Conservation (phyloP, 2,888 invertebrate genomes). For the Hirudinaria manillensis region DNA sequence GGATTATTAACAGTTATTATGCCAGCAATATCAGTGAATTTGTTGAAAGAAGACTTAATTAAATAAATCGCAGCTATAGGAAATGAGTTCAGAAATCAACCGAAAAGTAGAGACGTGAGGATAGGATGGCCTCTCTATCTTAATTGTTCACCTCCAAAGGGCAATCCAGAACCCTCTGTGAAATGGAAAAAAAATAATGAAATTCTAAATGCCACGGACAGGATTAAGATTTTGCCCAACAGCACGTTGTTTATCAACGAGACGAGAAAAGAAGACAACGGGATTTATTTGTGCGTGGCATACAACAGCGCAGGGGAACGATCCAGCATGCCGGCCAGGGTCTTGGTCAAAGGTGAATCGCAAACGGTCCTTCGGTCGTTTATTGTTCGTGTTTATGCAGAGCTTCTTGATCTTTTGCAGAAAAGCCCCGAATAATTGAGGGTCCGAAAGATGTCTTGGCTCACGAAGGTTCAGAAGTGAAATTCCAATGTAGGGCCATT, state of each 20-base stretch:
- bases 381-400: too few species aligned
- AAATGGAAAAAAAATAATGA: slow-evolving; percentile 83
- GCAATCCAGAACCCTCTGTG: slow-evolving; percentile 78
- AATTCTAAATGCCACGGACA: slow-evolving; percentile 55
- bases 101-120: slow-evolving; percentile 74
- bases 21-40: too few species aligned
- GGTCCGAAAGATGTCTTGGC: slow-evolving; percentile 36
- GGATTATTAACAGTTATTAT: too few species aligned
- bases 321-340: slow-evolving; percentile 63
- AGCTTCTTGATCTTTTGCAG: slow-evolving; percentile 55
- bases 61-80: background rate
- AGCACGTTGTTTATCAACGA: slow-evolving; percentile 85
- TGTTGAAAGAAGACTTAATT: background rate
- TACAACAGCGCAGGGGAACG: slow-evolving; percentile 82
- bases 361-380: background rate
- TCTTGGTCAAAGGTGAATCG: slow-evolving; percentile 60
- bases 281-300: slow-evolving; percentile 83
- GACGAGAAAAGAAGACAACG: slow-evolving; percentile 69
- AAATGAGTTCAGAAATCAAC: slow-evolving; percentile 70
- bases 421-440: slow-evolving; percentile 57
- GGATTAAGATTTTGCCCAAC: slow-evolving; percentile 72
- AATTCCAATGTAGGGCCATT: slow-evolving; percentile 39
- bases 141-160: slow-evolving; percentile 81
- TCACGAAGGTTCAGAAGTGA: slow-evolving; percentile 35
- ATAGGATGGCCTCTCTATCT: slow-evolving; percentile 63